Percentiles rank a stretch among this genome's conserved stretches.
Conservation (phyloP, 2,113 vertebrate species). For the Ploceus nigricollis region DNA sequence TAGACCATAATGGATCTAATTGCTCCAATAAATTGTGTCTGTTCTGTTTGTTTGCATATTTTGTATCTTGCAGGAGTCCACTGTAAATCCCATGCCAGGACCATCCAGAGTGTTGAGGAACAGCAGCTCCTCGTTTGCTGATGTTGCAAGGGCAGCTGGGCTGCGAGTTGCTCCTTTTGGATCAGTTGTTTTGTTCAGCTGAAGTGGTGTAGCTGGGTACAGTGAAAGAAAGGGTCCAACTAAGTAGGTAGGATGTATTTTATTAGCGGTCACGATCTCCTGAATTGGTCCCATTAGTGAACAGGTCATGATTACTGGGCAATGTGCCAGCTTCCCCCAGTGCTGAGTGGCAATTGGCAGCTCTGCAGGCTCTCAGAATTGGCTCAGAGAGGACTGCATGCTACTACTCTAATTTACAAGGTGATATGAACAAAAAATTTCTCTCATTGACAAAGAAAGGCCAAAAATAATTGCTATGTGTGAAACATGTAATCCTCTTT, state of each 20-base stretch:
- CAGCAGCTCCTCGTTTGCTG: accelerated
- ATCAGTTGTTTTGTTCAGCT: neutral
- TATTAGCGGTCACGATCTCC: neutral
- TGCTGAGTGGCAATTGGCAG: neutral
- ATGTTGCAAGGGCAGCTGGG: neutral
- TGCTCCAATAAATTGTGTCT: neutral
- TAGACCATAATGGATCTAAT: neutral
- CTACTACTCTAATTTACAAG: neutral
- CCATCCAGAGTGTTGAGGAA: neutral
- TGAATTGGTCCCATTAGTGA: neutral
- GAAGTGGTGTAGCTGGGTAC: neutral
- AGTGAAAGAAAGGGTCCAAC: neutral
- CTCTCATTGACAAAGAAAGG: neutral
- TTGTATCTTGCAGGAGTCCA: neutral
- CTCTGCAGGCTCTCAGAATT: neutral
- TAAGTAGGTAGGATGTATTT: neutral
- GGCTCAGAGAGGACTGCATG: neutral
- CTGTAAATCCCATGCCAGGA: neutral
- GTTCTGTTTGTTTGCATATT: neutral
- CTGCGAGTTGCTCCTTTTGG: neutral
- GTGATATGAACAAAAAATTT: neutral
- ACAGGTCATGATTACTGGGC: neutral
- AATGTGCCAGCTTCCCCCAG: neutral
- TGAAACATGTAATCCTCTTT: neutral
- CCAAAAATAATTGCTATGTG: neutral